These are phyloP conservation scores for Hanleya hanleyi DNA, from an alignment of 2,888 invertebrate species.

Conservation along the genomic window DNA sequence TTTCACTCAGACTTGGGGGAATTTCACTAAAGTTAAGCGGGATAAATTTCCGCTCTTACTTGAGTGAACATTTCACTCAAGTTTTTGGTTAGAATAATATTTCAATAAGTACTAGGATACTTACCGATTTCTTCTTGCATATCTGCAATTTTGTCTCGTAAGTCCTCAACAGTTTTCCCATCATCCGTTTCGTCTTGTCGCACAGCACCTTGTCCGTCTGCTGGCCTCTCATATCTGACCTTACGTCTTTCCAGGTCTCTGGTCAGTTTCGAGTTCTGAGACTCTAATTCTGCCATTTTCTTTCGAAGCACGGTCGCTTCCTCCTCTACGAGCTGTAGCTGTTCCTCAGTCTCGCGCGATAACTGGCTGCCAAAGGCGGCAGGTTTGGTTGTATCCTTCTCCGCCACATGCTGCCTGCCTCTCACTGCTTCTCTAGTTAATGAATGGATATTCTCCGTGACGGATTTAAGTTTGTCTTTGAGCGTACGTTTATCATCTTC, in stretches of 20 bases:
- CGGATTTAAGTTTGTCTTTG: conserved; percentile 40
- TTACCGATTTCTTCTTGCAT: conserved; percentile 88
- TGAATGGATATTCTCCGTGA: conserved; percentile 44
- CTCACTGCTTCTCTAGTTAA: conserved; percentile 35
- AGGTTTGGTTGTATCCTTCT: not conserved
- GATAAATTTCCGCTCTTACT: too few relatives aligned
- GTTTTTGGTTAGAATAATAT: not conserved
- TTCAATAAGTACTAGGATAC: conserved; percentile 27
- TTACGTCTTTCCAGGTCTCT: conserved; percentile 22
- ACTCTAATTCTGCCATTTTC: conserved; percentile 78
- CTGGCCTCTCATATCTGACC: conserved; percentile 12
- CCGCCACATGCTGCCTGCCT: not conserved
- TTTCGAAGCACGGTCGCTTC: conserved; percentile 82
- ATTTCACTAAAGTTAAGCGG: too few relatives aligned
- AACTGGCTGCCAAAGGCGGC: not conserved
- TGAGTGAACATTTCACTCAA: too few relatives aligned
- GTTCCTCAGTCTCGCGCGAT: conserved; percentile 79
- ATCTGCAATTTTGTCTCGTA: conserved; percentile 85
- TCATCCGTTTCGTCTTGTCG: not conserved
- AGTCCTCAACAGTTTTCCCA: conserved; percentile 14
- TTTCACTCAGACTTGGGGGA: too few relatives aligned
- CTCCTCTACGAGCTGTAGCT: conserved; percentile 85
- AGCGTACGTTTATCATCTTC: conserved; percentile 74
- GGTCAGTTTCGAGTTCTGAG: conserved; percentile 73
- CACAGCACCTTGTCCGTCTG: not conserved